These are phyloP conservation scores for Microplitis mediator DNA, from an alignment of 1,140 invertebrate genomes.

Conservation along the genomic window DNA sequence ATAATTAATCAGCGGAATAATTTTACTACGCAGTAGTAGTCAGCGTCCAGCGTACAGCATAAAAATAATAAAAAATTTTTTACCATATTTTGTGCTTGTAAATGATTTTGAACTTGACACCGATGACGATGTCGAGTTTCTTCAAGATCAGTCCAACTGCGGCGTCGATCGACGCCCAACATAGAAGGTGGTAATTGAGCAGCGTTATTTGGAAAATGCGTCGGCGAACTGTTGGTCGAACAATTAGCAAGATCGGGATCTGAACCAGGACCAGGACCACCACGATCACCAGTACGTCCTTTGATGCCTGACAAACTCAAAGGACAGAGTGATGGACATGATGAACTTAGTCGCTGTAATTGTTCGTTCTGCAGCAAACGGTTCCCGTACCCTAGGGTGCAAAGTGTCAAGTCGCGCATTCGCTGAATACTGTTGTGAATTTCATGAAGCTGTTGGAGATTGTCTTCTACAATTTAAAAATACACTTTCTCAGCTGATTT, in stretches of 20 bases:
- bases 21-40: no score
- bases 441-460: slow-evolving; percentile 75
- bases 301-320: slow-evolving; percentile 38
- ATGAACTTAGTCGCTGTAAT: slow-evolving; percentile 70
- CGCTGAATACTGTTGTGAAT: slow-evolving; percentile 77
- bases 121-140: slow-evolving; percentile 57
- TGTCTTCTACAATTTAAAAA: slow-evolving; percentile 67
- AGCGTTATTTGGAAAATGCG: slow-evolving; percentile 52
- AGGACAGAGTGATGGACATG: slow-evolving; percentile 72
- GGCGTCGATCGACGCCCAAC: slow-evolving; percentile 65
- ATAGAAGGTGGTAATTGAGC: slow-evolving; percentile 45
- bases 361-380: slow-evolving; percentile 45
- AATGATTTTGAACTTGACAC: slow-evolving; percentile 53
- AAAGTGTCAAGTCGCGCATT: slow-evolving; percentile 71
- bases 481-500: no score
- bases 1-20: not conserved
- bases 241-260: slow-evolving; percentile 61
- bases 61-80: slow-evolving; percentile 16
- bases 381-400: slow-evolving; percentile 54
- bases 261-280: slow-evolving; percentile 56
- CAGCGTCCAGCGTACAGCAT: not conserved
- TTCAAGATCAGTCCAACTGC: slow-evolving; percentile 84
- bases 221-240: slow-evolving; percentile 62
- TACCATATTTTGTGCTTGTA: slow-evolving; percentile 59
- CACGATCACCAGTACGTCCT: slow-evolving; percentile 47